A percentile compares a stretch with the other conserved stretches of the same genome.
These are phyloP conservation scores for Trissonchulus latispiculum DNA, from an alignment of 2,888 invertebrate species.

Conservation along the genomic window DNA sequence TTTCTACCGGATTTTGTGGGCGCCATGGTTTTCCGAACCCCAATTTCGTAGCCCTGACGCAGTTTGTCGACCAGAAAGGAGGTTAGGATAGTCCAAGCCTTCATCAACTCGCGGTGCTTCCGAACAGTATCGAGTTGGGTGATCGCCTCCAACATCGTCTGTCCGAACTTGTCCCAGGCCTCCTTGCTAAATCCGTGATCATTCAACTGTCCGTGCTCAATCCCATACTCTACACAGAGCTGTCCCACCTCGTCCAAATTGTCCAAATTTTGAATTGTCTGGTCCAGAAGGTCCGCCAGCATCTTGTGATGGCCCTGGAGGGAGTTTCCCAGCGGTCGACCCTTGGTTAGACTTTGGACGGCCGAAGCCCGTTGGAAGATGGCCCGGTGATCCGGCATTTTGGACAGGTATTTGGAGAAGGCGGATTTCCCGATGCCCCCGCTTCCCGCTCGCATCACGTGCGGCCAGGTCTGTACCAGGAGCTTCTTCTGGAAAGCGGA, in stretches of 20 bases:
- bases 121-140: slow-evolving; percentile 14
- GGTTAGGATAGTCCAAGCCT: slow-evolving; percentile 13
- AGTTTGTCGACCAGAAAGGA: slow-evolving; percentile 14
- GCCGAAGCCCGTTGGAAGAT: slow-evolving; percentile 15
- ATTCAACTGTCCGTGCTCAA: slow-evolving; percentile 3
- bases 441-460: neutral
- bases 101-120: slow-evolving; percentile 9
- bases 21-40: slow-evolving; percentile 4
- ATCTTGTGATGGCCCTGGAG: slow-evolving; percentile 1
- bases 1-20: too few relatives aligned
- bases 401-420: neutral
- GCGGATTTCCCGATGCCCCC: slow-evolving; percentile 9
- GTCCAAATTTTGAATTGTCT: neutral
- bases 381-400: neutral
- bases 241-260: slow-evolving; percentile 15
- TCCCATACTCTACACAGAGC: neutral
- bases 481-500: neutral
- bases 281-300: slow-evolving; percentile 7
- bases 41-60: slow-evolving; percentile 16
- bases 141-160: slow-evolving; percentile 16
- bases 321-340: neutral
- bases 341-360: neutral
- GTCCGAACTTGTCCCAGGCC: slow-evolving; percentile 14
- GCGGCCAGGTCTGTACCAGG: slow-evolving; percentile 11
- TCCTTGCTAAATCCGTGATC: neutral